Base-by-base conservation (phyloP, 2,113 vertebrate genomes). In the Malurus alboscapulatus region DNA sequence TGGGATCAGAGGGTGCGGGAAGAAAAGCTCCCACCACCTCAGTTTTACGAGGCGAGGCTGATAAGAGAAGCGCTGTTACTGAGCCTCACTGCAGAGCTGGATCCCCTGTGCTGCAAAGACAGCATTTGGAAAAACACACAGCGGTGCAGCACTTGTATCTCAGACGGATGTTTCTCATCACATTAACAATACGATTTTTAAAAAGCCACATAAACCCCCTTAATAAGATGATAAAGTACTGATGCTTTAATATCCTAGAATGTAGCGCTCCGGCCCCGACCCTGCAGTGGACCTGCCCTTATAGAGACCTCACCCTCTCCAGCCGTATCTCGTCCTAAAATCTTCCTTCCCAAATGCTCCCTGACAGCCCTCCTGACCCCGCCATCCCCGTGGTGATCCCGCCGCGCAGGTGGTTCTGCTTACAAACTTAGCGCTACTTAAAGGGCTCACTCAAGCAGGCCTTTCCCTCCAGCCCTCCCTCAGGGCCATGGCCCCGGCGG, bases 231-330 rank as follows among this genome's bases (percentile, higher is more conserved):
- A 38, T 26, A 50, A 65, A 51, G 29, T 34, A 47, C 32, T 4
- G 59, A 74, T 27, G 77, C 65, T 59, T 34, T 77, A 54, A 53
- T n/a, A 69, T 15, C 42, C 27, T 7, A 14, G 29, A 42, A 36
- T 9, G 13, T 2, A 53, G 58, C 0, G 0, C 21, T 53, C 25
- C 7, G 55, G n/a, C 50, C 32, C 67, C 36, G 36, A 51, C n/a
- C 42, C 54, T 65, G 27, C 65, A 20, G 22, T 1, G 22, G 29
- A 30, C 44, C 66, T 47, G 36, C 44, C 44, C 44, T 55, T 57
- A 69, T 25, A n/a, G 17, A 75, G 22, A 24, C 7, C 25, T 66
- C 16, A 63, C 47, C 15, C 32, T 58, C 73, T 34, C 26, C 32
- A 65, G 59, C 7, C 17, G 0, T 8, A 24, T 30, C 40, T 80